Conservation (phyloP, 1,140 invertebrate genomes). For the Heliconius congener region DNA sequence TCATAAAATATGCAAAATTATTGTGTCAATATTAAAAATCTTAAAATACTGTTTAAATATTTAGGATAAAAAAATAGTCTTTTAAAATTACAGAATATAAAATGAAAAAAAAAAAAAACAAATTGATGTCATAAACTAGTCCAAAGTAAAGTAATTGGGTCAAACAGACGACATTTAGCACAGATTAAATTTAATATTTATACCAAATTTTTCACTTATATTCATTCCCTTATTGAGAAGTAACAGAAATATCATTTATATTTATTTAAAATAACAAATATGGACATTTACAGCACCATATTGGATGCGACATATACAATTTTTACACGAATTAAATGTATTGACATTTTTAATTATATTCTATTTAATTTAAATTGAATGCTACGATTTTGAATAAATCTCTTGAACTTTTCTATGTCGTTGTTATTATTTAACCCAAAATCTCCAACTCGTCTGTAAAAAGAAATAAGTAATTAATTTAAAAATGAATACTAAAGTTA, state of each 20-base stretch:
- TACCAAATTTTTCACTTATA: conserved; percentile 6
- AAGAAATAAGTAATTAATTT: background rate
- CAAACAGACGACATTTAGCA: background rate
- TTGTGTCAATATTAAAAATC: no score
- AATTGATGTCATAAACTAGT: background rate
- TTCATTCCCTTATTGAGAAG: background rate
- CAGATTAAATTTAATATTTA: background rate
- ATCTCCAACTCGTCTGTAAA: conserved; percentile 68
- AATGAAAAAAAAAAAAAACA: background rate
- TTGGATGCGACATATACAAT: conserved; percentile 60
- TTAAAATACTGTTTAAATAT: no score
- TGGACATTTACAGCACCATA: conserved; percentile 58
- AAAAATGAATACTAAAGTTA: background rate
- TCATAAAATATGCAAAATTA: no score
- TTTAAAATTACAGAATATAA: background rate
- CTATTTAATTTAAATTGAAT: conserved; percentile 26
- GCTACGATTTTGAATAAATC: conserved; percentile 39
- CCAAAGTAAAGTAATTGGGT: background rate
- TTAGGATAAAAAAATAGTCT: no score
- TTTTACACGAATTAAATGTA: conserved; percentile 44
- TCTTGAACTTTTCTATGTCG: conserved; percentile 53
- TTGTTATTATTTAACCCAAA: conserved; percentile 62
- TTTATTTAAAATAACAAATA: conserved; percentile 27
- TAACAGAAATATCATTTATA: conserved; percentile 3
- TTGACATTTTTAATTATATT: conserved; percentile 36